Evolutionary conservation across 1,140 invertebrate genomes (phyloP), one percentile per base, ranked within the genome.

Genomic region (Limonius californicus): DNA sequence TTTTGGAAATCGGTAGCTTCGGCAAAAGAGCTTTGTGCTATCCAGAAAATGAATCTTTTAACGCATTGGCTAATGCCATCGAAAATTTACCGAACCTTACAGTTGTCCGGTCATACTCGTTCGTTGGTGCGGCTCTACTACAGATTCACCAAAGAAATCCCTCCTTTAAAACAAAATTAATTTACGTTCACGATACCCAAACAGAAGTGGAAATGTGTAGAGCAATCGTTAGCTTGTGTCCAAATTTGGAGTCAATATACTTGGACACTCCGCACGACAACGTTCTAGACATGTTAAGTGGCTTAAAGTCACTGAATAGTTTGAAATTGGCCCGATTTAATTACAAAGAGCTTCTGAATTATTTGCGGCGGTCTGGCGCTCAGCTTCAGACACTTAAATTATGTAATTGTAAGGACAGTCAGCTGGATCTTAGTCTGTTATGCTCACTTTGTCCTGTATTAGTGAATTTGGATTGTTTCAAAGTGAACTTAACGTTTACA

Each of bases 11-110:
- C 62, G 85, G 85, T 18, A 83, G 81, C 75, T 85, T 81, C 23
- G 85, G 85, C 0, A 85, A 86, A 70, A 81, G 83, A 72, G 83
- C 85, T 65, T 79, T 87, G 27, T 85, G 85, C 68, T 81, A 83
- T 39, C 82, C 82, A 9, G 82, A 84, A 18, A 20, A 21, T 8
- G 64, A 62, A 42, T 68, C 68, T 12, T 63, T 30, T 11, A 57
- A 67, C 27, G 56, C 72, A 47, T 78, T 86, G 1, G 82, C 84
- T 1, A 68, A 83, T 18, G 75, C 87, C 8, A 81, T 87, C 54
- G 77, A 80, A 65, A 74, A 80, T 66, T 78, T 86, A 67, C 84
- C 84, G 1, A 85, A 85, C 66, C 74, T 87, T 54, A 81, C 80
- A 12, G 83, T 81, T 19, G 71, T 87, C 9, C 81, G 83, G 20